A percentile compares a stretch with the other conserved stretches of the same genome.
Evolutionary conservation across 2,888 invertebrate genomes (phyloP).

Genomic region (Drosophila rellima): DNA sequence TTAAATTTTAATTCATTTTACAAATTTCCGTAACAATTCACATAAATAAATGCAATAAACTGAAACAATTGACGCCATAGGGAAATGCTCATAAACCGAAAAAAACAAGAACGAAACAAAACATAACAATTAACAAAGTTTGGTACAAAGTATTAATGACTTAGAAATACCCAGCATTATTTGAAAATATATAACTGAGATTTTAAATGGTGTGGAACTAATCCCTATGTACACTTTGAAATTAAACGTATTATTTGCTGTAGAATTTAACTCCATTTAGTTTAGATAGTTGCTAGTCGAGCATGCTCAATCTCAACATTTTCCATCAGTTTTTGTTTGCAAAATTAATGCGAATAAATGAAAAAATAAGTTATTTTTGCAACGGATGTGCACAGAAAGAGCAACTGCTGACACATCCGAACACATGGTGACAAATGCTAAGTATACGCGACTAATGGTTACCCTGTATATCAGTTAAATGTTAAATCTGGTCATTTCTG

Average conservation of each 20-base stretch:
- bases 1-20: constrained; percentile 5
- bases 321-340: constrained; percentile 28
- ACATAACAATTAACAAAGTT: constrained; percentile 11
- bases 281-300: constrained; percentile 9
- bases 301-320: constrained; percentile 4
- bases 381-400: constrained; percentile 53
- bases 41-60: constrained; percentile 33
- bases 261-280: neutral
- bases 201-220: neutral
- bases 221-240: no score
- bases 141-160: neutral
- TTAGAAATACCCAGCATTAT: neutral
- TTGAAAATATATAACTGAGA: neutral
- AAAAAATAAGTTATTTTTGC: constrained; percentile 47
- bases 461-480: neutral
- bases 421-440: neutral
- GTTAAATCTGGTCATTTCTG: neutral
- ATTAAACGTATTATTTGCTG: neutral
- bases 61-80: constrained; percentile 29
- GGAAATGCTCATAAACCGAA: constrained; percentile 12
- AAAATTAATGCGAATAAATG: constrained; percentile 52
- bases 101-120: constrained; percentile 8
- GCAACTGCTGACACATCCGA: constrained; percentile 59
- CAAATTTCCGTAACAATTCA: neutral
- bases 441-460: neutral